A percentile compares a stretch with the other conserved stretches of the same genome.
Evolutionary conservation across 30 jellyfish, hydroid and myxozoan genomes (phyloP).

Genomic region (Pelagia noctiluca): DNA sequence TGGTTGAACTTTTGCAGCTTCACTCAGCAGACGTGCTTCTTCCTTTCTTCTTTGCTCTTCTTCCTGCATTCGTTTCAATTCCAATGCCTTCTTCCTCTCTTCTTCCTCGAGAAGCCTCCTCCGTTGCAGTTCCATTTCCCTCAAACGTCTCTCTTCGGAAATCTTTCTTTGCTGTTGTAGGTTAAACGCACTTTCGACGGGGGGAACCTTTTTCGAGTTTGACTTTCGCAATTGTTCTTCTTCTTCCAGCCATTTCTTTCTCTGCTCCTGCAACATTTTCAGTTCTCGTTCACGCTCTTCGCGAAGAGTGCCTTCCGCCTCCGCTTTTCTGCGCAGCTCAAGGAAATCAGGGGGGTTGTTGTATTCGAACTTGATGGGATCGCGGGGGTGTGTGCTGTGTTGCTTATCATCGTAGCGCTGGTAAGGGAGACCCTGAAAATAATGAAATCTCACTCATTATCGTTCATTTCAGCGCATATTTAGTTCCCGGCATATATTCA

Average conservation of each 20-base stretch:
- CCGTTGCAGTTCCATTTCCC: conserved; percentile 11
- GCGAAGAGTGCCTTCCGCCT: conserved; percentile 67
- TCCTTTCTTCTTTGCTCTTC: conserved; percentile 37
- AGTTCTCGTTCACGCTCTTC: conserved; percentile 85
- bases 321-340: conserved; percentile 82
- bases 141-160: conserved; percentile 49
- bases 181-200: conserved; percentile 24
- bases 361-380: conserved; percentile 69
- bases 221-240: conserved; percentile 49
- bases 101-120: too few relatives aligned
- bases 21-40: conserved; percentile 11
- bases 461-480: too few relatives aligned
- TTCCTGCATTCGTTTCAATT: conserved; percentile 7
- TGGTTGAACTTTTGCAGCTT: conserved; percentile 4
- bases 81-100: conserved; percentile 19
- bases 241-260: conserved; percentile 54
- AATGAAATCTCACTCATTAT: too few relatives aligned
- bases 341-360: conserved; percentile 90
- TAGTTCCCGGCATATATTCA: too few relatives aligned
- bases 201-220: conserved; percentile 3
- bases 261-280: conserved; percentile 71
- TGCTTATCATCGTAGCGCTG: conserved; percentile 56
- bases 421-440: conserved; percentile 63
- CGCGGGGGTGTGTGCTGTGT: conserved; percentile 14
- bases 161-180: conserved; percentile 28